Base-by-base conservation (phyloP, 2,888 invertebrate genomes). In the Craniophora ligustri region DNA sequence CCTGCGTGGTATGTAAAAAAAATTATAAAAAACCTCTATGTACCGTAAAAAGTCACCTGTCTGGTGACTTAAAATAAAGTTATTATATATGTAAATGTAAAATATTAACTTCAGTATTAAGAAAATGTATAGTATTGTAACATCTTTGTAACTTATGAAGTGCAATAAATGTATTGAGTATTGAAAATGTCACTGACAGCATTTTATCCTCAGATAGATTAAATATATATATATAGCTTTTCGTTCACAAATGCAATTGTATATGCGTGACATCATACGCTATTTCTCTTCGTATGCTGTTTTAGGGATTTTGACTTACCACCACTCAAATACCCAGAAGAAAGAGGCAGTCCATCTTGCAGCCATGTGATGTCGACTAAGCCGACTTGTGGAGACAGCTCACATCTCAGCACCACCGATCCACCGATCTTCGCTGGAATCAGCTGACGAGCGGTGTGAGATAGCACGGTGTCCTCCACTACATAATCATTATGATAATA, bases 391-490 rank as follows among this genome's bases (percentile, higher is more conserved):
- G 90, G 88, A 0, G 92, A 90, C 10, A 89, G 73, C 48, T 92
- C 92, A 67, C 93, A 93, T 3, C 89, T 79, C 15, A 92, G 66
- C 18, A 92, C 81, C 19, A 91, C 91, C 0, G 87, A 79, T 0
- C 90, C 88, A 0, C 91, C 88, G 0, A 90, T 75, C 72, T 88
- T 91, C 1, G 91, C 90, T 1, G 92, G 92, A 7, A 79, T 86
- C 56, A 93, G 72, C 71, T 92, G 92, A 2, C 89, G 84, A 5
- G 85, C 84, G 1, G 85, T 81, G 49, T 91, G 90, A 0, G 83
- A 81, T 8, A 93, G 76, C 2, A 87, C 85, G 59, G 75, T 89
- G 71, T 93, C 92, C 58, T 93, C 92, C 66, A 92, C 93, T 93
- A 68, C 11, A 44, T 36, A 54, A 16, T 54, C 53, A 59, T 48